Evolutionary conservation across 2,113 vertebrate genomes (phyloP).

Genomic region (Notarius lentiginosus): DNA sequence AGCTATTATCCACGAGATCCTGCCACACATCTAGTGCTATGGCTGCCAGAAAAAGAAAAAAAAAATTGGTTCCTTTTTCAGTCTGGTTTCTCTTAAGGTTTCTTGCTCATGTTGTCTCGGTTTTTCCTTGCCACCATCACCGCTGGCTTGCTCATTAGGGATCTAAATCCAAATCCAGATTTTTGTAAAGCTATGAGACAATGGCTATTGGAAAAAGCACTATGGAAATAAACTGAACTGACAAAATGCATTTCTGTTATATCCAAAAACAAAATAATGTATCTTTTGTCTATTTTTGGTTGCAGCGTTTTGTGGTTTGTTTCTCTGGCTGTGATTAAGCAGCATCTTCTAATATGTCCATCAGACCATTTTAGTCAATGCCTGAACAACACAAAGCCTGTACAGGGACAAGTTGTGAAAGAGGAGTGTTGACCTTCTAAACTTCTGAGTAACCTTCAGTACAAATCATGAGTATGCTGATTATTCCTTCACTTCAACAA

Average conservation of each 20-base stretch:
- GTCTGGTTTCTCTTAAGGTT: not conserved
- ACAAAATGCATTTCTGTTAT: not conserved
- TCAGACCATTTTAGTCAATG: not conserved
- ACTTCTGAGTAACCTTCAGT: slow-evolving; percentile 52
- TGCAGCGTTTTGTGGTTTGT: not conserved
- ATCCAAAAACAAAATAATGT: not conserved
- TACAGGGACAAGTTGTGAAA: slow-evolving; percentile 30
- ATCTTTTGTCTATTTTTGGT: not conserved
- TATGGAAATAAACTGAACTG: not conserved
- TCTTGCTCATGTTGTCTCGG: not conserved
- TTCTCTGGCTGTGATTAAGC: not conserved
- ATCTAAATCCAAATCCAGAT: not conserved
- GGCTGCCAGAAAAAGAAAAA: not conserved
- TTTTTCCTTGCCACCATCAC: not conserved
- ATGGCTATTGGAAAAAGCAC: not conserved
- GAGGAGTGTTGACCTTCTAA: slow-evolving; percentile 41
- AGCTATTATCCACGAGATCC: not conserved
- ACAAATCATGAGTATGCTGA: slow-evolving; percentile 41
- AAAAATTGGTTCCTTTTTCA: not conserved
- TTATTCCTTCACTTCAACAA: slow-evolving; percentile 36
- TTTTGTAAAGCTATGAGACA: not conserved
- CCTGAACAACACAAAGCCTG: not conserved
- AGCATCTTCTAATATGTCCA: not conserved
- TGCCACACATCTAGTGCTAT: not conserved
- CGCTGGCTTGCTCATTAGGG: not conserved